Evolutionary conservation across 1,140 invertebrate genomes (phyloP).

Genomic region (Zaprionus tsacasi): DNA sequence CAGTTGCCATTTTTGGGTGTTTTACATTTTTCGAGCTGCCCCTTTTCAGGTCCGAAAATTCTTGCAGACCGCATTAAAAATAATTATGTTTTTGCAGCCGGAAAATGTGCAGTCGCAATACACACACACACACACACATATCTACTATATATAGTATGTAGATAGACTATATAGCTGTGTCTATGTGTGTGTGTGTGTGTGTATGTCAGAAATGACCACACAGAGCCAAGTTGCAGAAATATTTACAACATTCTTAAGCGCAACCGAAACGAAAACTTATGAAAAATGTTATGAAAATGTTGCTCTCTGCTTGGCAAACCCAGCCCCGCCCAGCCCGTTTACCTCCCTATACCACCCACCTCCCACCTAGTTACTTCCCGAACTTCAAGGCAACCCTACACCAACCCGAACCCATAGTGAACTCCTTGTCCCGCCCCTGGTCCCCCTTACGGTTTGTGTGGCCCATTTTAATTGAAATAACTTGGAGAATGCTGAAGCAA

Average conservation of each 20-base stretch:
- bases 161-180: constrained; percentile 1
- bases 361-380: not conserved
- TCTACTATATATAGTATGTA: constrained; percentile 9
- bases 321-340: not conserved
- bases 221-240: constrained; percentile 47
- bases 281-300: constrained; percentile 55
- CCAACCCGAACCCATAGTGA: not conserved
- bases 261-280: constrained; percentile 55
- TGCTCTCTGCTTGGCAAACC: not conserved
- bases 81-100: constrained; percentile 73
- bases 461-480: constrained; percentile 69
- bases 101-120: constrained; percentile 58
- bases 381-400: not conserved
- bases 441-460: constrained; percentile 24
- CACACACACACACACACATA: not conserved
- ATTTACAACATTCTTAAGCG: constrained; percentile 54
- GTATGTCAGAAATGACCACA: constrained; percentile 41
- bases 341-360: not conserved
- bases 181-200: constrained; percentile 13
- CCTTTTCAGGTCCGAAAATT: constrained; percentile 39
- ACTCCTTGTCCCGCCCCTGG: not conserved
- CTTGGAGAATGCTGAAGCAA: constrained; percentile 54
- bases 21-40: constrained; percentile 2
- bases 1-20: not conserved
- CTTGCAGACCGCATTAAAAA: constrained; percentile 70